Evolutionary conservation across 2,797 vertebrate species (phyloP).

Genomic region (Pseudopleuronectes americanus): DNA sequence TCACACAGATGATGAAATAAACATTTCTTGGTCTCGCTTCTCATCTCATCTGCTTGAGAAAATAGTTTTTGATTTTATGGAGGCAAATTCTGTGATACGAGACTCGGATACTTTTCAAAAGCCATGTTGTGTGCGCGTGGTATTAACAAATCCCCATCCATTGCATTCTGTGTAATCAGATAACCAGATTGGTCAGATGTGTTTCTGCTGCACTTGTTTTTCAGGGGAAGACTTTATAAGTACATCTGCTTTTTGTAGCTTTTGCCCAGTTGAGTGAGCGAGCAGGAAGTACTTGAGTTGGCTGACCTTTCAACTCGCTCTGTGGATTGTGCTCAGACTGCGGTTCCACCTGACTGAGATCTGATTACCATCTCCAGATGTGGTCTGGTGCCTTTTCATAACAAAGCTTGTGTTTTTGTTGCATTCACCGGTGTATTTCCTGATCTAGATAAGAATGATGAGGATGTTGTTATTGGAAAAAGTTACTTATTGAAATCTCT

Average conservation of each 20-base stretch:
- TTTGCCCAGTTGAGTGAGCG: not conserved
- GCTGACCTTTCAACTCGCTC: not conserved
- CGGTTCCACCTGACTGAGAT: slow-evolving; percentile 12
- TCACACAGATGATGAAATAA: not conserved
- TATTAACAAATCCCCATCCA: not conserved
- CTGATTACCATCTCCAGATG: slow-evolving; percentile 35
- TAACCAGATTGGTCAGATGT: not conserved
- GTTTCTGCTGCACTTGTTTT: not conserved
- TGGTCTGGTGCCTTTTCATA: not conserved
- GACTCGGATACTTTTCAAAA: too few species aligned
- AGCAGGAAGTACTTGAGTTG: not conserved
- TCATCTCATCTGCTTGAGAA: not conserved
- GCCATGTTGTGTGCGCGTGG: too few species aligned
- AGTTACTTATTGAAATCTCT: not conserved
- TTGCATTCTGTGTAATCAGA: not conserved
- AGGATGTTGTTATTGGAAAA: not conserved
- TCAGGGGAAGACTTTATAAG: not conserved
- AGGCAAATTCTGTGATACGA: too few species aligned
- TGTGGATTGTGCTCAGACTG: not conserved
- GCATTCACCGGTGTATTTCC: not conserved
- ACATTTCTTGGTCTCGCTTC: not conserved
- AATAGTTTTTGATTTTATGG: not conserved
- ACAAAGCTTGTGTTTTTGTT: not conserved
- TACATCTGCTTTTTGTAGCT: slow-evolving; percentile 18
- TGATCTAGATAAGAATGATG: not conserved